Evolutionary conservation across 2,797 vertebrate genomes (phyloP).

Genomic region (Muscicapa comitata): DNA sequence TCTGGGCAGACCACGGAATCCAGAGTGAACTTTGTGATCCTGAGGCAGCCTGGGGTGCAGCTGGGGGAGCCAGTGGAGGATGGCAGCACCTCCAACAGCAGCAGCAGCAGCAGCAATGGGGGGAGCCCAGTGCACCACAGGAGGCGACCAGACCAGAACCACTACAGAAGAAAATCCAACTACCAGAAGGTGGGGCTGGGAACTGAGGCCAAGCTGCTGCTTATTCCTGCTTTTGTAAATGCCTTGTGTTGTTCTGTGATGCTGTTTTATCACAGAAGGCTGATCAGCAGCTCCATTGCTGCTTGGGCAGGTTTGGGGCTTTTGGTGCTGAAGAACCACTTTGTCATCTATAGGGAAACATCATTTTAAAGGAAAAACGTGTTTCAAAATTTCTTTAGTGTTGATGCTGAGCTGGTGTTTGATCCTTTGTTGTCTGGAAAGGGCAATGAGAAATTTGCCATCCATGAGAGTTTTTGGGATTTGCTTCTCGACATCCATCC

Average conservation of each 20-base stretch:
- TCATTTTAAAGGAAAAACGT: not conserved
- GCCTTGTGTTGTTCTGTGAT: not conserved
- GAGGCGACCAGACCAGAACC: constrained; percentile 77
- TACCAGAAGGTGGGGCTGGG: constrained; percentile 81
- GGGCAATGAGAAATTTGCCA: not conserved
- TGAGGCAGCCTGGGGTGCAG: constrained; percentile 74
- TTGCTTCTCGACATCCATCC: not conserved
- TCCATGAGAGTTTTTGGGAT: rapidly evolving
- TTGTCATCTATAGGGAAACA: not conserved
- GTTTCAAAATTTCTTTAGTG: not conserved
- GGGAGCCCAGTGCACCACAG: constrained; percentile 59
- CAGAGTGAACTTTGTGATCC: constrained; percentile 89
- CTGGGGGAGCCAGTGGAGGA: constrained; percentile 76
- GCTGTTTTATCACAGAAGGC: not conserved
- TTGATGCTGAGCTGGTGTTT: not conserved
- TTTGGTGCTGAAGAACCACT: not conserved
- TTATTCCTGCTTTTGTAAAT: not conserved
- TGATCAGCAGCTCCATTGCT: not conserved
- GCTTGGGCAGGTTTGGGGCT: not conserved
- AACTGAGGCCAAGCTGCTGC: not conserved
- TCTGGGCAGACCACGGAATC: constrained; percentile 83
- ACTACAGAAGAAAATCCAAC: constrained; percentile 80
- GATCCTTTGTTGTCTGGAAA: not conserved
- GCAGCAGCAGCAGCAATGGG: constrained; percentile 70
- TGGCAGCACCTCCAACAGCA: constrained; percentile 71